Base-by-base conservation (phyloP, 2,888 invertebrate genomes). In the Drosophila barbarae region DNA sequence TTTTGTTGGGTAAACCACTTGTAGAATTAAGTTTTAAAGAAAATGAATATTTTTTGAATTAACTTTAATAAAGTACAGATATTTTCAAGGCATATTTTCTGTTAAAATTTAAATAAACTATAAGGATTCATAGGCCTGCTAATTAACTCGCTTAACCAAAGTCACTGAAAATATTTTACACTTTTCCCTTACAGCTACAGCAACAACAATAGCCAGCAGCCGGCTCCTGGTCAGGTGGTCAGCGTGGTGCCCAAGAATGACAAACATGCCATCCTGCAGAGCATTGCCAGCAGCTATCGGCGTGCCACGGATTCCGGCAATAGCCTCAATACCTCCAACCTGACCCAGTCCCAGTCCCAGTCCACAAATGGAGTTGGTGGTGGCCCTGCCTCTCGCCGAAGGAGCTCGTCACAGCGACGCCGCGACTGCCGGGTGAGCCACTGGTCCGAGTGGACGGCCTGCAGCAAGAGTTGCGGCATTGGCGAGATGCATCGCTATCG, bases 401-500 rank as follows among this genome's bases (percentile, higher is more conserved):
- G 74, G 66, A 90, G 89, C 53, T 83, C 87, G 92, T 83, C 90
- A 51, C 86, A 82, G 49, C 73, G 86, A 18, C 83, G 86, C 32
- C 86, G 86, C 61, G 95, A 96, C 90, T 97, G 97, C 90, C 93
- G 94, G 77, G 95, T 96, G 53, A 93, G 94, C 71, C 93, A 94
- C 74, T 97, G 96, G 97, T 94, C 95, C 28, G 93, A 93, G 58
- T 97, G 96, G 97, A 94, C 95, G 85, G 91, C 93, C 9, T 98
- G 98, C 91, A 95, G 94, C 90, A 94, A 95, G 86, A 94, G 95
- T 54, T 96, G 97, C 87, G 96, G 96, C 72, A 96, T 97, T 69
- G 97, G 98, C 26, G 95, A 96, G 85, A 95, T 95, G 89, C 92
- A 94, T 88, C 93, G 97, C 79, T 93, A 93, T 76, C 92, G 97